These are phyloP conservation scores for Melipona beecheii DNA, from an alignment of 2,888 invertebrate species.

Conservation along the genomic window DNA sequence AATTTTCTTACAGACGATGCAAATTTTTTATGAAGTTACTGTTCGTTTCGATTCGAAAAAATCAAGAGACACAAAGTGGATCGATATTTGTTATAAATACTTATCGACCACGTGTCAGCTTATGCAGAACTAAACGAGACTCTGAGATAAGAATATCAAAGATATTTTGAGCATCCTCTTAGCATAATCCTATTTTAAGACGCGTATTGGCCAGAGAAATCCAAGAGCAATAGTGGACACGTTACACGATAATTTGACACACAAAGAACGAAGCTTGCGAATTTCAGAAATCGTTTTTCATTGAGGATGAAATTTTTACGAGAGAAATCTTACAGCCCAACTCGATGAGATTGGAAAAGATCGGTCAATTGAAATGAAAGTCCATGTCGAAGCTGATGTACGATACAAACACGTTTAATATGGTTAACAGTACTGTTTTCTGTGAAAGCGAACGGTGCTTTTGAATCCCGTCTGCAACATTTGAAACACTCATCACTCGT, in stretches of 20 bases:
- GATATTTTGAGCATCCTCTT: slow-evolving; percentile 6
- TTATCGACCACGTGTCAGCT: too few species aligned
- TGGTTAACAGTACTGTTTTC: slow-evolving; percentile 5
- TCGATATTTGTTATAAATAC: too few species aligned
- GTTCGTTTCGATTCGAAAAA: too few species aligned
- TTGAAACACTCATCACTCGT: neutral
- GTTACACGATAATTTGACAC: neutral
- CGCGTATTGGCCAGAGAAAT: neutral
- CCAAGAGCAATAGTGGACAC: neutral
- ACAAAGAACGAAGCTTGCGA: neutral
- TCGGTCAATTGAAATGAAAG: neutral
- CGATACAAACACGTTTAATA: neutral
- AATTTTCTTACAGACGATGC: too few species aligned
- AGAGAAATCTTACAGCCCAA: neutral
- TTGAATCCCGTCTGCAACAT: neutral
- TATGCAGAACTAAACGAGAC: neutral
- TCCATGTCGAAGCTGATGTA: neutral
- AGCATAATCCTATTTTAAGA: slow-evolving; percentile 1
- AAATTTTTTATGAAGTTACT: too few species aligned
- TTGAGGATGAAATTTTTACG: neutral
- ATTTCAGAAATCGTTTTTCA: neutral
- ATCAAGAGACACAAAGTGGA: too few species aligned
- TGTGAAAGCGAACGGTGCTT: neutral
- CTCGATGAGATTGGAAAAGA: neutral
- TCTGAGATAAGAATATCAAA: neutral